These are phyloP conservation scores for Terrapene triunguis DNA, from an alignment of 2,113 vertebrate species.

Conservation along the genomic window DNA sequence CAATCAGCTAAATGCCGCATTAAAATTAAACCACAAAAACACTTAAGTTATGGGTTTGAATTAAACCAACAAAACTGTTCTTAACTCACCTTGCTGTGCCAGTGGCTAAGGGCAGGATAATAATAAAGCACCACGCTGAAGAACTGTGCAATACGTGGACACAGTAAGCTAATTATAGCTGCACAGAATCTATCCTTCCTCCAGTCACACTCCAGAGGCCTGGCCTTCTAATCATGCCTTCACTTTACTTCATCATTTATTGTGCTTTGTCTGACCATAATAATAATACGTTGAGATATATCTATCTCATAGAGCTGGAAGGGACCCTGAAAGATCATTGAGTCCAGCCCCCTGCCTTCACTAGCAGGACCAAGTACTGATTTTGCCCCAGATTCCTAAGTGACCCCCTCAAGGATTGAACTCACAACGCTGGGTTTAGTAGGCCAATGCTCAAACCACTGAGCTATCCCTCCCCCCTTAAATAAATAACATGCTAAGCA, in stretches of 20 bases:
- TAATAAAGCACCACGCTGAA: background rate
- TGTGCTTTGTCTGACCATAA: background rate
- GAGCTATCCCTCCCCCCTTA: too few species aligned
- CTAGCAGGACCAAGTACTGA: too few species aligned
- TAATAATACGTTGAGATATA: too few species aligned
- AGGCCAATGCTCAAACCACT: too few species aligned
- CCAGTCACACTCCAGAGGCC: background rate
- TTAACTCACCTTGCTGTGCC: slow-evolving; percentile 7
- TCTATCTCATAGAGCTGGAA: too few species aligned
- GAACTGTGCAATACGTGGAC: background rate
- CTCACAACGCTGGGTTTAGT: too few species aligned
- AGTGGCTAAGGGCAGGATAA: background rate
- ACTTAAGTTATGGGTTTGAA: background rate
- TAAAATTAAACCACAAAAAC: background rate
- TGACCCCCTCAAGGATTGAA: too few species aligned
- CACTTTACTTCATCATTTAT: background rate
- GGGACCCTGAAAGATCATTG: too few species aligned
- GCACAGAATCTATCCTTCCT: background rate
- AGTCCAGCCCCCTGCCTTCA: too few species aligned
- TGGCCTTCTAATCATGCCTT: background rate
- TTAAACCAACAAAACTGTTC: background rate
- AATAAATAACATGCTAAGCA: background rate
- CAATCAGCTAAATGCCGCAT: background rate
- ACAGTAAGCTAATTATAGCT: background rate
- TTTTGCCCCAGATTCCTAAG: too few species aligned